Evolutionary conservation across 2,888 invertebrate species (phyloP), one percentile per base, ranked within the genome.

Genomic region (Tinea pellionella): DNA sequence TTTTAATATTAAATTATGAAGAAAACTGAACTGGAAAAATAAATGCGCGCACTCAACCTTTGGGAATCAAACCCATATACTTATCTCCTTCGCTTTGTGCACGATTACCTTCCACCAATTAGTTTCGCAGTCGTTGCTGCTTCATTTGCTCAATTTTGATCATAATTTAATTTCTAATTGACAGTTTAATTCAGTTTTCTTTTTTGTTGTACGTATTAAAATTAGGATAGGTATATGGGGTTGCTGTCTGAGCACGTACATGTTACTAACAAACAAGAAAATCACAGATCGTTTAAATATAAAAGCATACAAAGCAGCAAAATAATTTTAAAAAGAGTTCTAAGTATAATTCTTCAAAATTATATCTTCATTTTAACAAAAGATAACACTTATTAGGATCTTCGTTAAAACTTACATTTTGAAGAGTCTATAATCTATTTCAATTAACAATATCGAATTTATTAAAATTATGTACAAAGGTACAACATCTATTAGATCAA

Each of bases 401-500:
- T 24, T 24, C 6, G 6, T 24, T 24, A 24, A 24, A 24, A 24
- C 2, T 24, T 2, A 3, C 2, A 24, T 24, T 24, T 24, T 24
- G 24, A 24, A 24, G 2, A 24, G 6, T 24, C 6, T 24, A 24
- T 3, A 24, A 24, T 24, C 24, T 37, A 47, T 15, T 47, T 15
- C 47, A 47, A 13, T 41, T 57, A 57, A 57, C 57, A 57, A 57
- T n/a, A 57, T 32, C 32, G 2, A 57, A 32, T 57, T 7, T 30
- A 57, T 4, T 57, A 57, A 15, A 32, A 19, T n/a, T 79, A 85
- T 86, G 74, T 85, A 86, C 84, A 86, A 67, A 78, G 74, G n/a
- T n/a, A n/a, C n/a, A n/a, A n/a, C n/a, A 71, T 79, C 80, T 80
- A 78, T 77, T 78, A 74, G n/a, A n/a, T n/a, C n/a, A 69, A 3